Base-by-base conservation (phyloP, 2,113 vertebrate genomes). In the Syngnathus scovelli region DNA sequence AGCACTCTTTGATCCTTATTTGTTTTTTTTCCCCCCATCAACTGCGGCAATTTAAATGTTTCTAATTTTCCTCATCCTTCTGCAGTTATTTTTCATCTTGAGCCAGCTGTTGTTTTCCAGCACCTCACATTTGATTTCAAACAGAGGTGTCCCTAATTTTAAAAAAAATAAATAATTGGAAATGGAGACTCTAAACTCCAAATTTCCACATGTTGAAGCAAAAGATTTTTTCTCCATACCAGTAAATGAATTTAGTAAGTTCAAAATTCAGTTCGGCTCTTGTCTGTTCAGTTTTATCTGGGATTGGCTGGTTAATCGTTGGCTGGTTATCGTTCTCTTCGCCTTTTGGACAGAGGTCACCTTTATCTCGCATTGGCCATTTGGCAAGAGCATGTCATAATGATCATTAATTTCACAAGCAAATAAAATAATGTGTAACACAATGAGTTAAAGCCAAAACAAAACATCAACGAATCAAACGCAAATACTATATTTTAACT, bases 51-150 rank as follows among this genome's bases (percentile, higher is more conserved):
- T 33, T 87, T 88, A 86, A 83, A 80, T 88, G 87, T 92, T 92
- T 91, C 74, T 87, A 89, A 90, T 92, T 27, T 92, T 90, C 89
- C 89, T 83, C 83, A 65, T 88, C 74, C 70, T 79, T 68, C 78
- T 80, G 80, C 77, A 74, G 3, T 46, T 0, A 15, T 81, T 89
- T 84, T 87, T 90, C 77, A 90, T 90, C 89, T 82, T 1, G n/a
- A 48, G 77, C 90, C 90, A 91, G 87, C 87, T 89, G 85, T 90
- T 90, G 83, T 90, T 90, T 89, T 86, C 76, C 83, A 83, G 82
- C 72, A 75, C 83, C 82, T 87, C 84, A 84, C 11, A 73, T 78
- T 76, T 76, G 80, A 79, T 83, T 73, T 81, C 82, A 89, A 71
- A 79, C 76, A 82, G 51, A 1, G 3, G 9, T 54, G 9, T 23